Percentiles rank a stretch among this genome's conserved stretches.
These are phyloP conservation scores for Lithophane leautieri DNA, from an alignment of 2,888 invertebrate genomes.

Conservation along the genomic window DNA sequence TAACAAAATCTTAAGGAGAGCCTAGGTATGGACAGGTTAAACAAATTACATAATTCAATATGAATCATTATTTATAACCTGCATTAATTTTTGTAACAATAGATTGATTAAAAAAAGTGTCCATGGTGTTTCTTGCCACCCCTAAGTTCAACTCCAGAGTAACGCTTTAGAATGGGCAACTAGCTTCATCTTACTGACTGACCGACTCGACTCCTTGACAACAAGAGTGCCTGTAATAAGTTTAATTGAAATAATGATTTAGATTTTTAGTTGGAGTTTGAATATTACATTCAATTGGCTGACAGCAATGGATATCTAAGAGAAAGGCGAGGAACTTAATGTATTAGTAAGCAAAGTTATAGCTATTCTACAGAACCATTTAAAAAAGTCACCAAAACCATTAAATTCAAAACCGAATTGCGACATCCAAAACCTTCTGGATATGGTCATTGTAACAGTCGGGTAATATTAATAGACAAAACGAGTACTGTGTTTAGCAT, in stretches of 20 bases:
- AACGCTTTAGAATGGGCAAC: neutral
- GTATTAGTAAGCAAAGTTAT: neutral
- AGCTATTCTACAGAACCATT: neutral
- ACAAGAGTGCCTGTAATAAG: no score
- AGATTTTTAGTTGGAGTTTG: neutral
- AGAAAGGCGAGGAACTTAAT: neutral
- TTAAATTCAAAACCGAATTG: constrained; percentile 41
- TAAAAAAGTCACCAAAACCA: constrained; percentile 3
- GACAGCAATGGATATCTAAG: neutral
- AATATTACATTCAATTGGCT: neutral
- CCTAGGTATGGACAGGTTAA: neutral
- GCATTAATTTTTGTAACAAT: no score
- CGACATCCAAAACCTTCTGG: constrained; percentile 49
- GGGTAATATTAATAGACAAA: constrained; percentile 62
- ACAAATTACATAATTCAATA: neutral
- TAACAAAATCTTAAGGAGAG: neutral
- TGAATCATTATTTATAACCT: neutral
- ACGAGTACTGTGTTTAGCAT: constrained; percentile 64
- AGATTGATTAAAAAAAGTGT: neutral
- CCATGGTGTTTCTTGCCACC: neutral
- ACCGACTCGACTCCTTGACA: neutral
- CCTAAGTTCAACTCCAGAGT: neutral
- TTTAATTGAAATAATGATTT: neutral
- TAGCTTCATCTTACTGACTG: neutral
- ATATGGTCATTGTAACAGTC: constrained; percentile 61